A percentile compares a stretch with the other conserved stretches of the same genome.
phyloP scores from a whole-genome alignment of 2,797 vertebrate genomes.

The Rhinichthys osculus region DNA sequence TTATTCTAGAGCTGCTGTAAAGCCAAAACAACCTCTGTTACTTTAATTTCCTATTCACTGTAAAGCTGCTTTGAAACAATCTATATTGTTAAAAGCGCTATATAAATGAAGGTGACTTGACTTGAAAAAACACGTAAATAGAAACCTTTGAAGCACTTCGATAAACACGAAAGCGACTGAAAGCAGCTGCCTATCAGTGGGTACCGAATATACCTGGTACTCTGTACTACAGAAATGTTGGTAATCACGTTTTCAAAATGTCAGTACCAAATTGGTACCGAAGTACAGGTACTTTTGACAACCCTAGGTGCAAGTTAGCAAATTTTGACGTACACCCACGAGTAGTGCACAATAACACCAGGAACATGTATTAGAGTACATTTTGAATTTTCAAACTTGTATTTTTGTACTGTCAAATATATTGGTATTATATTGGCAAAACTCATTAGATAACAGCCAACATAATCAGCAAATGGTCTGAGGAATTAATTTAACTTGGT shows the following conservation, averaged over 20 bases:
- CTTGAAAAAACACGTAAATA: neutral
- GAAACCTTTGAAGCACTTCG: neutral
- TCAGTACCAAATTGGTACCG: neutral
- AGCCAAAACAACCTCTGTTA: no score
- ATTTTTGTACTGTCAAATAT: neutral
- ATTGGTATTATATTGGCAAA: neutral
- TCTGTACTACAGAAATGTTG: neutral
- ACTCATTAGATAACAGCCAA: neutral
- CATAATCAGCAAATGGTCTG: neutral
- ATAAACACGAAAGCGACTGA: neutral
- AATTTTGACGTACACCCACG: neutral
- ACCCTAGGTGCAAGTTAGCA: neutral
- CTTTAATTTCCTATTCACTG: no score
- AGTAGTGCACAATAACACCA: neutral
- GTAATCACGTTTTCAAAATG: neutral
- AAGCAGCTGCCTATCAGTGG: neutral
- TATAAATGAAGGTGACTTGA: no score
- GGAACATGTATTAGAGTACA: neutral
- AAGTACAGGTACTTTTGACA: neutral
- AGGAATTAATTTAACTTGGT: neutral
- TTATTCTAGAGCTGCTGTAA: no score
- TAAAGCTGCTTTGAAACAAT: no score
- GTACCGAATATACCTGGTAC: neutral
- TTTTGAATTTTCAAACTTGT: neutral
- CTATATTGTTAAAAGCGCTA: no score